phyloP scores from a whole-genome alignment of 2,797 vertebrate species.

The Enteromius trimaculatus region DNA sequence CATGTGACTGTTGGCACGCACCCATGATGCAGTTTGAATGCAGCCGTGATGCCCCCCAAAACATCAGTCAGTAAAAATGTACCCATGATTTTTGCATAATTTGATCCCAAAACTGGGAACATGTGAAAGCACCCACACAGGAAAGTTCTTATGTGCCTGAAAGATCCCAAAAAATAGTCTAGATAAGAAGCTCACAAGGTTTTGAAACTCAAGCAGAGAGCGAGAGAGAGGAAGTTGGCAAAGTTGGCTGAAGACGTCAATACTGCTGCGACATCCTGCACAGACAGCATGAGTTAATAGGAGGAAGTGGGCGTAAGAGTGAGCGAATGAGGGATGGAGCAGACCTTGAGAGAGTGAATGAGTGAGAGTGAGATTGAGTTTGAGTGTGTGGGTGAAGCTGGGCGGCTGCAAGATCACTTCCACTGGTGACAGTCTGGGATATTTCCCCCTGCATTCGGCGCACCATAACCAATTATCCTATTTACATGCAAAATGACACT shows the following conservation, averaged over 20 bases:
- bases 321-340: constrained; percentile 29
- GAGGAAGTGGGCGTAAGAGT: constrained; percentile 27
- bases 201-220: background rate
- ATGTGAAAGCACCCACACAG: background rate
- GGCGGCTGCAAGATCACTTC: constrained; percentile 40
- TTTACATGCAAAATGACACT: constrained; percentile 70
- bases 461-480: constrained; percentile 72
- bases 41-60: background rate
- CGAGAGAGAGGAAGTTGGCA: background rate
- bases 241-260: constrained; percentile 36
- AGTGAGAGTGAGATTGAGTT: constrained; percentile 37
- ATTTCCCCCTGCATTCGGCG: constrained; percentile 52
- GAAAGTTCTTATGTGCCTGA: background rate
- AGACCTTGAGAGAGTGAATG: constrained; percentile 40
- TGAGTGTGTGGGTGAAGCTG: constrained; percentile 34
- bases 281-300: constrained; percentile 44
- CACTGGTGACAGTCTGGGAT: constrained; percentile 50
- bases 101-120: background rate
- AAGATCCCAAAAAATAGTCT: background rate
- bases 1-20: background rate
- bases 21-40: background rate
- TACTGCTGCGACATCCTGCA: constrained; percentile 36
- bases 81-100: background rate
- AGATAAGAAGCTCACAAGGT: background rate
- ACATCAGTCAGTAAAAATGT: background rate